phyloP scores from a whole-genome alignment of 1,140 invertebrate genomes.

The Halictus rubicundus region DNA sequence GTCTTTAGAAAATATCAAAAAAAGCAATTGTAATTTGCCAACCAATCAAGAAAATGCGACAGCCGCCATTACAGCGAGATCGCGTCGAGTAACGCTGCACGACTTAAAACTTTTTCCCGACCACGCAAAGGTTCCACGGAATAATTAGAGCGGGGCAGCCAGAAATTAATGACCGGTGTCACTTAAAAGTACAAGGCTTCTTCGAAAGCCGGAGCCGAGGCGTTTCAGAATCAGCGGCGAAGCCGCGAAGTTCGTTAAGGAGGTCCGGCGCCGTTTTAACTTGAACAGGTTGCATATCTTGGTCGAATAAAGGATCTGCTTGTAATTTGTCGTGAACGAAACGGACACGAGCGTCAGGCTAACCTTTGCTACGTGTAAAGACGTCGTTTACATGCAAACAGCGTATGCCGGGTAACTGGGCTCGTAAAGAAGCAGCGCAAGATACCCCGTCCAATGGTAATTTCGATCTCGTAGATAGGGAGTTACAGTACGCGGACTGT shows the following conservation, averaged over 20 bases:
- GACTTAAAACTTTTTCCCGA: too few relatives aligned
- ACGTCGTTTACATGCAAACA: constrained; percentile 71
- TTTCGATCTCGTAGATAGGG: constrained; percentile 69
- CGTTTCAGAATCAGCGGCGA: not conserved
- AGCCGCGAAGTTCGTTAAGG: not conserved
- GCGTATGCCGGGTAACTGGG: constrained; percentile 59
- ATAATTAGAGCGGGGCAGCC: too few relatives aligned
- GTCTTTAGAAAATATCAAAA: too few relatives aligned
- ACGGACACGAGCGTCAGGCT: constrained; percentile 50
- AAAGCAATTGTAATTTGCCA: too few relatives aligned
- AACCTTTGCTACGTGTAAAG: constrained; percentile 67
- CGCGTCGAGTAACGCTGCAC: too few relatives aligned
- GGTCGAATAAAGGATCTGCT: constrained; percentile 27
- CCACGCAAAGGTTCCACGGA: too few relatives aligned
- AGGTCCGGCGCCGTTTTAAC: not conserved
- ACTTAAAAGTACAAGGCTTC: not conserved
- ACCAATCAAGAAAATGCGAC: too few relatives aligned
- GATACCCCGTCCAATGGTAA: constrained; percentile 68
- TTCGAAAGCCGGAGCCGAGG: not conserved
- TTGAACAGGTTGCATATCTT: constrained; percentile 13
- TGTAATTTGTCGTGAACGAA: constrained; percentile 59
- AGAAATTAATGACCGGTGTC: not conserved
- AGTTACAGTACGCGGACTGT: constrained; percentile 64
- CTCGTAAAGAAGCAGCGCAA: constrained; percentile 69
- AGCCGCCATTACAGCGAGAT: too few relatives aligned